phyloP scores from a whole-genome alignment of 2,888 invertebrate genomes.

The Drosophila emarginata region DNA sequence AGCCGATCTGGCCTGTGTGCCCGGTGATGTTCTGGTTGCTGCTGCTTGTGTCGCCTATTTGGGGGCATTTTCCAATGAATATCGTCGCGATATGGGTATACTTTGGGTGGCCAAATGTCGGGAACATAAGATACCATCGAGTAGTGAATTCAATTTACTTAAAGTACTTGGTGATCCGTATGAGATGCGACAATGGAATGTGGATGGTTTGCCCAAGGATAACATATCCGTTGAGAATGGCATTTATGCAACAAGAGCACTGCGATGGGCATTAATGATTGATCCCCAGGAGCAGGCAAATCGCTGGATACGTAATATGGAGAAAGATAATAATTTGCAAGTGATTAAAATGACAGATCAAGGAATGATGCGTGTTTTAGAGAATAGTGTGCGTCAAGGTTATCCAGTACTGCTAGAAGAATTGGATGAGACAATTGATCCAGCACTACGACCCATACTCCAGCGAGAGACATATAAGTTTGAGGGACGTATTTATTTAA shows the following conservation, averaged over 20 bases:
- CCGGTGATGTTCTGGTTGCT: conserved; percentile 94
- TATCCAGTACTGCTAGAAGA: conserved; percentile 94
- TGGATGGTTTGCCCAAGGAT: conserved; percentile 93
- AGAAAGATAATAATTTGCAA: conserved; percentile 88
- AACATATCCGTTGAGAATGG: conserved; percentile 95
- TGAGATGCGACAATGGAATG: conserved; percentile 94
- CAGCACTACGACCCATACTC: conserved; percentile 91
- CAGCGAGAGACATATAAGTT: conserved; percentile 89
- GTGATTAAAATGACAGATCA: conserved; percentile 91
- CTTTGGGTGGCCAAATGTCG: conserved; percentile 88
- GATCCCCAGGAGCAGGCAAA: conserved; percentile 98
- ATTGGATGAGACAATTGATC: conserved; percentile 93
- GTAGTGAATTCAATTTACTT: conserved; percentile 87
- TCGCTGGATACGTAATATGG: conserved; percentile 95
- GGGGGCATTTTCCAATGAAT: conserved; percentile 92
- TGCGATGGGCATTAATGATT: conserved; percentile 95
- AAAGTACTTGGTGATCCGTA: conserved; percentile 91
- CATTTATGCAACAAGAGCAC: conserved; percentile 91
- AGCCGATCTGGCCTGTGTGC: conserved; percentile 87
- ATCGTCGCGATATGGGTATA: conserved; percentile 86
- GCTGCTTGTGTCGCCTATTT: conserved; percentile 95
- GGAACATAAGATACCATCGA: conserved; percentile 87
- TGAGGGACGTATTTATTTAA: conserved; percentile 91
- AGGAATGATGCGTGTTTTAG: conserved; percentile 89
- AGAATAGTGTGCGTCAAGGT: conserved; percentile 90